Evolutionary conservation across 2,113 vertebrate genomes (phyloP).

Genomic region (Amblyornis subalaris): DNA sequence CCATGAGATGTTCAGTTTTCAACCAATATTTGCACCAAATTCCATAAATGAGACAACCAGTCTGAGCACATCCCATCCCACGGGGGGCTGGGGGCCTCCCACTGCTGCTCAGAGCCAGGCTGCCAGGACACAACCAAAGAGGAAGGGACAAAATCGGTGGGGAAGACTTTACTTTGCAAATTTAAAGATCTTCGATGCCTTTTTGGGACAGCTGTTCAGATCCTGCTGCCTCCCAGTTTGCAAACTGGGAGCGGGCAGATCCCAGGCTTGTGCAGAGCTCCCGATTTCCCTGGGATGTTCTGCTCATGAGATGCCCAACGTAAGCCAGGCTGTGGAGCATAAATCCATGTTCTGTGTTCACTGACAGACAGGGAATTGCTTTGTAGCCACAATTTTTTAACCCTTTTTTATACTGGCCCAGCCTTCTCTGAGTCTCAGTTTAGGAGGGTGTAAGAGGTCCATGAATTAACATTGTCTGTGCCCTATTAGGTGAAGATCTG

Average conservation of each 20-base stretch:
- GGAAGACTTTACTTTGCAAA: background rate
- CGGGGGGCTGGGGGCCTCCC: fast-evolving
- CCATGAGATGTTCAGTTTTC: background rate
- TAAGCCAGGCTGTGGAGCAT: background rate
- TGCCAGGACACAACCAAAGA: background rate
- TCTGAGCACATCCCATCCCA: background rate
- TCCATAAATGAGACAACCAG: background rate
- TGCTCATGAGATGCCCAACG: background rate
- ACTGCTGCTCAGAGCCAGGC: constrained; percentile 33
- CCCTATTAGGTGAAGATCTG: constrained; percentile 33
- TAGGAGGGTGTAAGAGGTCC: constrained; percentile 47
- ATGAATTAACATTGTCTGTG: constrained; percentile 65
- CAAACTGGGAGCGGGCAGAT: background rate
- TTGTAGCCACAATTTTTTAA: background rate
- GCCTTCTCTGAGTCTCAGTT: constrained; percentile 39
- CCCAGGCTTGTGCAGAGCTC: fast-evolving
- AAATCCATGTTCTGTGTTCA: background rate
- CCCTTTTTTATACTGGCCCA: constrained; percentile 11
- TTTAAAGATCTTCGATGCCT: background rate
- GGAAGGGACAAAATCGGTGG: background rate
- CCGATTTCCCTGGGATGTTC: background rate
- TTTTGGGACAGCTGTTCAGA: background rate
- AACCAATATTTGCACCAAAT: constrained; percentile 24
- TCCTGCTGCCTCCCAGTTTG: background rate
- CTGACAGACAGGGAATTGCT: background rate